These are phyloP conservation scores for Allacma fusca DNA, from an alignment of 2,888 invertebrate genomes.

Conservation along the genomic window DNA sequence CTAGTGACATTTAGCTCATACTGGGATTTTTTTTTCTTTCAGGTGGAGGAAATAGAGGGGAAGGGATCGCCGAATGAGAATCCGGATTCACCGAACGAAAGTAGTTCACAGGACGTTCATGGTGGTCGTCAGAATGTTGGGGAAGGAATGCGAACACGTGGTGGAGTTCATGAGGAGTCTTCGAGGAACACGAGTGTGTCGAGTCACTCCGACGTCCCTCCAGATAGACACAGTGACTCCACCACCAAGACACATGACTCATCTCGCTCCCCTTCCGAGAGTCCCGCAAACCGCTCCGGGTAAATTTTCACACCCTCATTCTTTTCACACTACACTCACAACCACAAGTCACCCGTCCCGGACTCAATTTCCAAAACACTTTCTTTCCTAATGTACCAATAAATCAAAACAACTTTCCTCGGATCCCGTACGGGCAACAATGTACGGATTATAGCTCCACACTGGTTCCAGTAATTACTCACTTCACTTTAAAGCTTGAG, in stretches of 20 bases:
- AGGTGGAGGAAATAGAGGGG: conserved; percentile 63
- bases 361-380: too few species aligned
- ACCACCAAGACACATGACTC: conserved; percentile 60
- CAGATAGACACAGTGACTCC: conserved; percentile 58
- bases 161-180: conserved; percentile 41
- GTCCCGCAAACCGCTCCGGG: conserved; percentile 59
- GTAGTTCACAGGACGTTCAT: conserved; percentile 49
- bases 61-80: conserved; percentile 61
- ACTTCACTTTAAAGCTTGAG: too few species aligned
- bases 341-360: too few species aligned
- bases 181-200: conserved; percentile 59
- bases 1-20: too few species aligned
- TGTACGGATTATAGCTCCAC: too few species aligned
- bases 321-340: too few species aligned
- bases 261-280: conserved; percentile 60
- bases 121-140: conserved; percentile 35
- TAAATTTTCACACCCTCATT: too few species aligned
- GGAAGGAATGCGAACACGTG: conserved; percentile 24
- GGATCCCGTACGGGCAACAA: too few species aligned
- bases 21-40: too few species aligned
- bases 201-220: conserved; percentile 58
- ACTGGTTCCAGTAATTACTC: too few species aligned
- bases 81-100: conserved; percentile 56
- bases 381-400: too few species aligned
- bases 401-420: too few species aligned